Evolutionary conservation across 1,140 invertebrate genomes (phyloP).

Genomic region (Lordiphosa mommai): DNA sequence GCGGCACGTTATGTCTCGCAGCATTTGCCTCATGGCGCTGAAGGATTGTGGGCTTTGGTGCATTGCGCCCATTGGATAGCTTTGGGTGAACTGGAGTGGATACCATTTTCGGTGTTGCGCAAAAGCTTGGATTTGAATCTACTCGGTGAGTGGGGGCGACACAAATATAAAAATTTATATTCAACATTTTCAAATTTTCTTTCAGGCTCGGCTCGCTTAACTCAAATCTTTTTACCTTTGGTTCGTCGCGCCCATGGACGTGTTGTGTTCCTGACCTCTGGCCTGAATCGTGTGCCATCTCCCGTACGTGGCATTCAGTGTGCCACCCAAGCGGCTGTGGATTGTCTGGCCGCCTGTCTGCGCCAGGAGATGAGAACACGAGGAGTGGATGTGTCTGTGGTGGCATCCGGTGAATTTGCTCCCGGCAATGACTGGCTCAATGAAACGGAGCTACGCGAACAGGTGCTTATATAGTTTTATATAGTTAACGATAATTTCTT

Average conservation of each 20-base stretch:
- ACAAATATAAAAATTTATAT: no score
- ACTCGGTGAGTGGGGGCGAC: constrained; percentile 80
- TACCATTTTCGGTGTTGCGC: constrained; percentile 87
- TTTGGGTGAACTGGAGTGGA: constrained; percentile 93
- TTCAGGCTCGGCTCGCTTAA: constrained; percentile 85
- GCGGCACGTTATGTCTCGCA: constrained; percentile 88
- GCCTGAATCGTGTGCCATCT: constrained; percentile 87
- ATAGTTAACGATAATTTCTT: constrained; percentile 49
- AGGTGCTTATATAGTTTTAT: constrained; percentile 81
- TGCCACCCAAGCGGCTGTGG: constrained; percentile 87
- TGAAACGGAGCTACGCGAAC: constrained; percentile 85
- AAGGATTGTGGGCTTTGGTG: constrained; percentile 92
- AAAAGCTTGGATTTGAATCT: constrained; percentile 89
- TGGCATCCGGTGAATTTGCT: constrained; percentile 90
- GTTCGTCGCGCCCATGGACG: constrained; percentile 87
- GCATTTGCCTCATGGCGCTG: constrained; percentile 87
- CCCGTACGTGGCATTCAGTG: constrained; percentile 90
- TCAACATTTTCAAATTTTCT: no score
- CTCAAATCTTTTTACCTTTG: constrained; percentile 90
- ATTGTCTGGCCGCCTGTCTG: constrained; percentile 90
- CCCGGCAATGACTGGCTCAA: constrained; percentile 88
- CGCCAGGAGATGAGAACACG: constrained; percentile 89
- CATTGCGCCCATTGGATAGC: constrained; percentile 94
- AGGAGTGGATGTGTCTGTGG: constrained; percentile 87
- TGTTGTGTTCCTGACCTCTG: constrained; percentile 85